Percentiles rank a stretch among this genome's conserved stretches.
These are phyloP conservation scores for Clusia tigrina DNA, from an alignment of 2,888 invertebrate genomes.

Conservation along the genomic window DNA sequence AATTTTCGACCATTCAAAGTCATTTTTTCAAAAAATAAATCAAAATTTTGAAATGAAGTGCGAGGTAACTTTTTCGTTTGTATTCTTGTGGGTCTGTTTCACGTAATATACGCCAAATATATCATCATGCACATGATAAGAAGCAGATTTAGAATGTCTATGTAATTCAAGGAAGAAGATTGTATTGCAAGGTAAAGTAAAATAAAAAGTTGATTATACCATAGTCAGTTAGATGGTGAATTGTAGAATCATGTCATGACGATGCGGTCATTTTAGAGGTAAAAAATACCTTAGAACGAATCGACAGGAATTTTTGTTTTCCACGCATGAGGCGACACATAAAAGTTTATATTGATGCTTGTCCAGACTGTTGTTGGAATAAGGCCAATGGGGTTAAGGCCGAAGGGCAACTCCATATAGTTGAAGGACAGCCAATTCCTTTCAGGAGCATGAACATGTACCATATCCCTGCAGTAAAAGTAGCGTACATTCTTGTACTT, in stretches of 20 bases:
- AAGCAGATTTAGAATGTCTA: conserved; percentile 11
- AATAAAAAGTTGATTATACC: conserved; percentile 26
- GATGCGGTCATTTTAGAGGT: conserved; percentile 34
- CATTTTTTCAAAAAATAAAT: too few species aligned
- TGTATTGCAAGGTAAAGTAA: conserved; percentile 11
- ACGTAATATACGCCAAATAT: too few species aligned
- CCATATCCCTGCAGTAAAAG: conserved; percentile 34
- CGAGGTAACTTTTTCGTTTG: too few species aligned
- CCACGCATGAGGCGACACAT: conserved; percentile 32
- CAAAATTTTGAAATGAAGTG: too few species aligned
- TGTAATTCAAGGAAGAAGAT: conserved; percentile 7
- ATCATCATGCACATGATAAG: too few species aligned
- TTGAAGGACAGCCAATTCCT: conserved; percentile 26
- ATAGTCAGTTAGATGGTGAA: conserved; percentile 26
- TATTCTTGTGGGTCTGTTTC: too few species aligned
- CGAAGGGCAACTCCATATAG: conserved; percentile 27
- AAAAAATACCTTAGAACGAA: conserved; percentile 33
- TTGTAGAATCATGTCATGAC: conserved; percentile 36
- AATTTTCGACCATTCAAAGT: too few species aligned
- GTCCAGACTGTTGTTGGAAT: conserved; percentile 34
- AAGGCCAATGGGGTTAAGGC: conserved; percentile 28
- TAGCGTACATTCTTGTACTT: not conserved
- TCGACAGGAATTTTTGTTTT: conserved; percentile 39
- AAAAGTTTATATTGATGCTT: conserved; percentile 33
- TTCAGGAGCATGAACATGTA: conserved; percentile 35